A percentile compares a stretch with the other conserved stretches of the same genome.
phyloP scores from a whole-genome alignment of 2,888 invertebrate genomes.

The Macaria notata region DNA sequence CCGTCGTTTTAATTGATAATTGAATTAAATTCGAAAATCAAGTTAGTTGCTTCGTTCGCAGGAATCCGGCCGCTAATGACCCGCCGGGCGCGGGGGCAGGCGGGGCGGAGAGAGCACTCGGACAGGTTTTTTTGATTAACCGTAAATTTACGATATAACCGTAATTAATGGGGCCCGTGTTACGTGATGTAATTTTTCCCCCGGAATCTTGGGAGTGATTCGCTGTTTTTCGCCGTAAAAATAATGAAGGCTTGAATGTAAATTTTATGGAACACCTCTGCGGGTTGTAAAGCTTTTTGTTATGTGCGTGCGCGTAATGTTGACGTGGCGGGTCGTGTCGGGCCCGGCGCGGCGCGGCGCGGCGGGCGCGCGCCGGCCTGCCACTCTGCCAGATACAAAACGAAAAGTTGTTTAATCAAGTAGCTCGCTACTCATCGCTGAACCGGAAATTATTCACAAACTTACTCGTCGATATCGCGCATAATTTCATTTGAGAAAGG shows the following conservation, averaged over 20 bases:
- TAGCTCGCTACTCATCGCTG: slow-evolving; percentile 43
- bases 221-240: slow-evolving; percentile 41
- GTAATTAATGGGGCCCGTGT: slow-evolving; percentile 65
- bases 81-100: slow-evolving; percentile 33
- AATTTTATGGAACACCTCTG: slow-evolving; percentile 28
- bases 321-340: not conserved
- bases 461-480: slow-evolving; percentile 47
- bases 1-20: slow-evolving; percentile 73
- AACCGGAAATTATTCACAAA: slow-evolving; percentile 41
- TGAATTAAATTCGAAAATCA: slow-evolving; percentile 75
- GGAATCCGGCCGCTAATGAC: slow-evolving; percentile 61
- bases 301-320: slow-evolving; percentile 3
- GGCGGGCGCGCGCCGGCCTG: too few species aligned
- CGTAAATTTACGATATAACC: slow-evolving; percentile 60
- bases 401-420: slow-evolving; percentile 43
- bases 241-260: slow-evolving; percentile 33
- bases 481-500: slow-evolving; percentile 56
- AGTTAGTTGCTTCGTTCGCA: slow-evolving; percentile 57
- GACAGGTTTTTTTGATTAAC: slow-evolving; percentile 69
- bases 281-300: slow-evolving; percentile 14
- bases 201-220: slow-evolving; percentile 46
- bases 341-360: not conserved
- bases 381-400: slow-evolving; percentile 24
- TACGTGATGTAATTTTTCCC: slow-evolving; percentile 44
- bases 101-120: slow-evolving; percentile 38